Evolutionary conservation across 2,797 vertebrate genomes (phyloP).

Genomic region (Epinephelus malabaricus): DNA sequence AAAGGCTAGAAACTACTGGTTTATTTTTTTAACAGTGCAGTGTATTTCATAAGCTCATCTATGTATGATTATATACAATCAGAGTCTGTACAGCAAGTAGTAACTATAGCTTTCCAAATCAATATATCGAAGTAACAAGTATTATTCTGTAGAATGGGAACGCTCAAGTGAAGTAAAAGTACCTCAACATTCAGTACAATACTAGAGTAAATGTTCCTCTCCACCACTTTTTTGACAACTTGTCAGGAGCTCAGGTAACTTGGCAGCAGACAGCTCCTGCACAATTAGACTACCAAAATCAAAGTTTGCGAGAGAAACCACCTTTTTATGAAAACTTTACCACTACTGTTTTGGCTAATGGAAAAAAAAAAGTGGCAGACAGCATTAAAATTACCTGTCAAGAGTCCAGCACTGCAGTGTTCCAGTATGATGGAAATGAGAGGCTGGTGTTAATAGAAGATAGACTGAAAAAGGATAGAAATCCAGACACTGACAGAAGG

Average conservation of each 20-base stretch:
- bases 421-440: neutral
- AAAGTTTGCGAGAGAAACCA: neutral
- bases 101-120: neutral
- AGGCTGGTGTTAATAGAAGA: constrained; percentile 7
- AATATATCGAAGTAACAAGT: neutral
- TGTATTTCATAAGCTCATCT: neutral
- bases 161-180: neutral
- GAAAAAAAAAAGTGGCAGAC: neutral
- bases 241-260: neutral
- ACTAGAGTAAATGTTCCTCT: neutral
- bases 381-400: neutral
- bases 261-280: neutral
- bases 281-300: neutral
- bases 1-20: no score
- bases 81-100: neutral
- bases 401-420: no score
- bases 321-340: no score
- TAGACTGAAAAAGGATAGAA: neutral
- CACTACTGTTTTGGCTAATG: neutral
- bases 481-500: neutral
- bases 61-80: neutral
- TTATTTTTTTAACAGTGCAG: neutral
- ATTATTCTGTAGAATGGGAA: neutral
- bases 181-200: neutral
- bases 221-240: constrained; percentile 12